Conservation (phyloP, 2,888 invertebrate species). For the Drosophila neonasuta region DNA sequence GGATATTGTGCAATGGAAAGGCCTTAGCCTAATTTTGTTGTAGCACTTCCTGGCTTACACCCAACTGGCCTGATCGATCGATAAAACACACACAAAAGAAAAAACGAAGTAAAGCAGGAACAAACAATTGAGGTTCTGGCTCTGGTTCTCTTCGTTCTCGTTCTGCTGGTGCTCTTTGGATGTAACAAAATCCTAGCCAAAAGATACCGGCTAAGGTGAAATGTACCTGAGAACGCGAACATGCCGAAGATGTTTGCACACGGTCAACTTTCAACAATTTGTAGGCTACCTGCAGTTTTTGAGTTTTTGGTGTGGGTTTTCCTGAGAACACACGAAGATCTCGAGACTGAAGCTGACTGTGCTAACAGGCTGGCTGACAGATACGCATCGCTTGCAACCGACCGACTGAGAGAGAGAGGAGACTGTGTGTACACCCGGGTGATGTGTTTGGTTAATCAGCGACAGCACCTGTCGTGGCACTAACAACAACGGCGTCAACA, state of each 20-base stretch:
- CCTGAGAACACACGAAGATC: slow-evolving; percentile 65
- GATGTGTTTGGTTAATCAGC: slow-evolving; percentile 75
- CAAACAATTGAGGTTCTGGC: slow-evolving; percentile 65
- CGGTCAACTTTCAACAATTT: slow-evolving; percentile 75
- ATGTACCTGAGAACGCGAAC: slow-evolving; percentile 45
- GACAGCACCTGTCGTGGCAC: slow-evolving; percentile 63
- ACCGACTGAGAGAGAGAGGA: slow-evolving; percentile 4
- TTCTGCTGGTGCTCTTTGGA: background rate
- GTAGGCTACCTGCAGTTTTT: slow-evolving; percentile 70
- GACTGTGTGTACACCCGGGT: slow-evolving; percentile 12
- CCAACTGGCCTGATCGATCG: slow-evolving; percentile 66
- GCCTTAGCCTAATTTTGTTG: slow-evolving; percentile 62
- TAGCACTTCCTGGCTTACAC: slow-evolving; percentile 74
- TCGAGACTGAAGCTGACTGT: slow-evolving; percentile 49
- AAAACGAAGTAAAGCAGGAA: slow-evolving; percentile 53
- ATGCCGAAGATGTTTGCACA: slow-evolving; percentile 67
- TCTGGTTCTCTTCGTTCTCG: slow-evolving; percentile 4
- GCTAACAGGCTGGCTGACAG: slow-evolving; percentile 75
- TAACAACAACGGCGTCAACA: slow-evolving; percentile 62
- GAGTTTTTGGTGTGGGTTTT: slow-evolving; percentile 66
- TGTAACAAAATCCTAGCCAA: slow-evolving; percentile 72
- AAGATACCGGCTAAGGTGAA: slow-evolving; percentile 24
- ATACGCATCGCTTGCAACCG: slow-evolving; percentile 67
- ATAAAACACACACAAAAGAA: slow-evolving; percentile 58
- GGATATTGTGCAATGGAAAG: slow-evolving; percentile 54